Evolutionary conservation across 2,797 vertebrate species (phyloP), one percentile per base, ranked within the genome.

Genomic region (Varecia variegata): DNA sequence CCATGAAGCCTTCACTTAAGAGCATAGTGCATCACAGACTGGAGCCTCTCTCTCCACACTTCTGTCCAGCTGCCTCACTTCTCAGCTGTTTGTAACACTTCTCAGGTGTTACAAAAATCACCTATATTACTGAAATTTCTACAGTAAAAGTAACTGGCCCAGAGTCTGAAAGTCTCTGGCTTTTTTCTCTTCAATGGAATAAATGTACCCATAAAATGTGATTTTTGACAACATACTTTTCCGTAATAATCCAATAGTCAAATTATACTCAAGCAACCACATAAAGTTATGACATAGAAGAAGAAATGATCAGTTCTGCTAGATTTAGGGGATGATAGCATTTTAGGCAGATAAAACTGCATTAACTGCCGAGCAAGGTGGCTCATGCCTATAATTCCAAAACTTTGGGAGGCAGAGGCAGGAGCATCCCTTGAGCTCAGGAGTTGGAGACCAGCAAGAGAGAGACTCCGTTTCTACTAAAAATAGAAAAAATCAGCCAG

Each of bases 121-220:
- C 18, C 20, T 80, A 47, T 73, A 86, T 82, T 89, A 81, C 32
- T 90, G 18, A 81, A 93, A 71, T 77, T 77, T 95, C 79, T 79
- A 71, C 7, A 89, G 50, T 89, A 95, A 93, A 92, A 92, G 79
- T 73, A 90, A 73, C 40, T 68, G 54, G 30, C 15, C 8, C 43
- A 89, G 45, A 93, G n/a, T 38, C 45, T 80, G 38, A 87, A 68
- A 93, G 62, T 83, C 54, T 87, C 56, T 88, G 89, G 71, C 9
- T 96, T 92, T 38, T 96, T 77, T 89, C 25, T 87, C 30, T 95
- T 92, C 62, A 94, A 3, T 40, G 30, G 50, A 95, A 79, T 40
- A 94, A 83, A 82, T 45, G 0, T 56, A 45, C 62, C 38, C 43
- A 71, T 70, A 82, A 76, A 97, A 95, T 35, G 8, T 12, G 20